A percentile compares a stretch with the other conserved stretches of the same genome.
phyloP scores from a whole-genome alignment of 2,113 vertebrate genomes.

The Heptranchias perlo region DNA sequence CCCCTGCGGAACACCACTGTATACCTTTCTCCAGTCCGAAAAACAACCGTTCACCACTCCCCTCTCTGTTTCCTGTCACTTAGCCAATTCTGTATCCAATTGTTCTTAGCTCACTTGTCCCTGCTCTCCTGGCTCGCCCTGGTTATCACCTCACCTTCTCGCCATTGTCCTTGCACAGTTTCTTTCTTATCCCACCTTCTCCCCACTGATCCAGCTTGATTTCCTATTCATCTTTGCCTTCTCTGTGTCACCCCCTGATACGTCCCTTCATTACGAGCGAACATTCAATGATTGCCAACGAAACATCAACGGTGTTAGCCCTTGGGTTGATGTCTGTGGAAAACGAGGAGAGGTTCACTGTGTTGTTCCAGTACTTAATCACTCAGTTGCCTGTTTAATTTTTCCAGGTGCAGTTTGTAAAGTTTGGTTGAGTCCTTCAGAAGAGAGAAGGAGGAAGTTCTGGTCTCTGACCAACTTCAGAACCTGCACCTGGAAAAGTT shows the following conservation, averaged over 20 bases:
- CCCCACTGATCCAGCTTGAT: background rate
- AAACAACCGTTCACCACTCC: no score
- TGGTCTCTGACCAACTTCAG: background rate
- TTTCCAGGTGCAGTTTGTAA: background rate
- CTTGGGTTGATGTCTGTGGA: background rate
- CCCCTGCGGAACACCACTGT: no score
- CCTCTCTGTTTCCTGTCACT: no score
- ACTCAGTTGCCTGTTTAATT: background rate
- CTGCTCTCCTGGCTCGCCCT: background rate
- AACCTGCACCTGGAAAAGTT: conserved; percentile 12
- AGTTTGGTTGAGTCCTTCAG: background rate
- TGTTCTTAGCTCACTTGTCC: background rate
- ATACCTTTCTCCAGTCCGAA: no score
- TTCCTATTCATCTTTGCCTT: background rate
- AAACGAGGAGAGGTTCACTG: background rate
- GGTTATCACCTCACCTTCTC: background rate
- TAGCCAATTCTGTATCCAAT: no score
- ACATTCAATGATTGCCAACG: background rate
- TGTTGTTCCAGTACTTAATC: background rate
- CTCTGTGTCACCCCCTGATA: background rate
- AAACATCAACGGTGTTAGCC: background rate
- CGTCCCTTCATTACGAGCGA: background rate
- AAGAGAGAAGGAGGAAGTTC: background rate
- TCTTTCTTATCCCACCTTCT: background rate
- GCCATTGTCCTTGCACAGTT: background rate